Base-by-base conservation (phyloP, 2,888 invertebrate genomes). In the Heliothis peltigera region DNA sequence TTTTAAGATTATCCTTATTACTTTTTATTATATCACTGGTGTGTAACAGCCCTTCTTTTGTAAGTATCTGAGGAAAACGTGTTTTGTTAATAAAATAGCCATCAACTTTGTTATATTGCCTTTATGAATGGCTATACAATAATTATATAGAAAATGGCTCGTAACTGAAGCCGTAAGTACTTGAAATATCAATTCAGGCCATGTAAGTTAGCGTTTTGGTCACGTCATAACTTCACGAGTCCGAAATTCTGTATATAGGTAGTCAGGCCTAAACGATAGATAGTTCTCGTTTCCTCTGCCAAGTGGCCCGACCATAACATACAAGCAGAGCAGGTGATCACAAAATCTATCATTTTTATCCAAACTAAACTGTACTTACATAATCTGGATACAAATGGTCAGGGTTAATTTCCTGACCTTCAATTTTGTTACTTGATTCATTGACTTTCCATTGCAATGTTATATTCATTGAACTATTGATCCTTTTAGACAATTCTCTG, bases 371-470 rank as follows among this genome's bases (percentile, higher is more conserved):
- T 7, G 2, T 66, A 71, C 80, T 80, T 62, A 83, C 83, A 54
- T 72, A 61, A 57, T 72, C 64, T 19, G 43, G 56, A n/a, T 60
- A 64, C 49, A 73, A 56, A 46, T 75, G 47, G 47, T 66, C 63
- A 43, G 57, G 51, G 60, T 75, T 35, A 5, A 63, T 56, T 64
- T 75, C 60, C 22, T 43, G 21, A 51, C 60, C 60, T 47, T 60
- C 63, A n/a, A 86, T 48, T 46, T 85, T 64, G 15, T 77, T 62
- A 58, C 70, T 47, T 2, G 79, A 71, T 44, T 88, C 81, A 25
- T 87, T 64, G 17, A 92, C 80, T 64, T 80, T 72, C 94, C 93
- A 94, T 69, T 87, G 60, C n/a, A 91, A 66, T 18, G 77, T 71
- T 8, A 90, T 63, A 64, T 85, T 15, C 19, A 39, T 47, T 7